phyloP scores from a whole-genome alignment of 2,797 vertebrate species.

The Poecilia velifera region DNA sequence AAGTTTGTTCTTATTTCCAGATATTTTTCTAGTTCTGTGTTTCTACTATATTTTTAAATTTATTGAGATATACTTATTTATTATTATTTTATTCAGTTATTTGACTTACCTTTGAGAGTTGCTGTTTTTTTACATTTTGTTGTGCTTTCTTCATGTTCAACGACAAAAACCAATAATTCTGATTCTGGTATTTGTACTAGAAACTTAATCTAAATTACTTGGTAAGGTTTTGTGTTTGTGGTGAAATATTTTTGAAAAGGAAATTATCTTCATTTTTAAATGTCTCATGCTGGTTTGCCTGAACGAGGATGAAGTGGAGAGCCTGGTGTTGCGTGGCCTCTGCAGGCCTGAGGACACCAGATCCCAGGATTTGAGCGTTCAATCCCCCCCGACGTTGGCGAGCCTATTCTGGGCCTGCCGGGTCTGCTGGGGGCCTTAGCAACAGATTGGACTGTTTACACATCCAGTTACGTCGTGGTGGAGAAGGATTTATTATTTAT shows the following conservation, averaged over 20 bases:
- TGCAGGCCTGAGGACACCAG: conserved; percentile 71
- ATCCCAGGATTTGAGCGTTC: conserved; percentile 80
- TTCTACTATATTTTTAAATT: too few species aligned
- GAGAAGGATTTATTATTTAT: conserved; percentile 68
- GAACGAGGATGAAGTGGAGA: conserved; percentile 1
- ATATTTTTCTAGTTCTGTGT: too few species aligned
- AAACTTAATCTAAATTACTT: too few species aligned
- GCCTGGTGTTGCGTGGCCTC: conserved; percentile 23
- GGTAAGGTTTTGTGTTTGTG: too few species aligned
- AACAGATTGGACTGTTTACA: conserved; percentile 81
- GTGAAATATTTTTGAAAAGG: background rate
- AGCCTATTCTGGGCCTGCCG: conserved; percentile 79
- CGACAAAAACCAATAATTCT: too few species aligned
- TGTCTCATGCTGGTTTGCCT: background rate
- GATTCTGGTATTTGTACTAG: too few species aligned
- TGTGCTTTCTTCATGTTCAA: too few species aligned
- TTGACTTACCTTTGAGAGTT: too few species aligned
- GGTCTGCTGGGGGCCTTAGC: conserved; percentile 71
- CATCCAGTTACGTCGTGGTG: conserved; percentile 53
- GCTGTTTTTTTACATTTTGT: too few species aligned
- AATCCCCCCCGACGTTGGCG: conserved; percentile 69
- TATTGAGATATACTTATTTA: too few species aligned
- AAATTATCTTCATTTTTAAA: background rate
- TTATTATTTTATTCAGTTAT: too few species aligned
- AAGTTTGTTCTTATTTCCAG: too few species aligned